Base-by-base conservation (phyloP, 2,797 vertebrate species). In the Phaenicophaeus curvirostris region DNA sequence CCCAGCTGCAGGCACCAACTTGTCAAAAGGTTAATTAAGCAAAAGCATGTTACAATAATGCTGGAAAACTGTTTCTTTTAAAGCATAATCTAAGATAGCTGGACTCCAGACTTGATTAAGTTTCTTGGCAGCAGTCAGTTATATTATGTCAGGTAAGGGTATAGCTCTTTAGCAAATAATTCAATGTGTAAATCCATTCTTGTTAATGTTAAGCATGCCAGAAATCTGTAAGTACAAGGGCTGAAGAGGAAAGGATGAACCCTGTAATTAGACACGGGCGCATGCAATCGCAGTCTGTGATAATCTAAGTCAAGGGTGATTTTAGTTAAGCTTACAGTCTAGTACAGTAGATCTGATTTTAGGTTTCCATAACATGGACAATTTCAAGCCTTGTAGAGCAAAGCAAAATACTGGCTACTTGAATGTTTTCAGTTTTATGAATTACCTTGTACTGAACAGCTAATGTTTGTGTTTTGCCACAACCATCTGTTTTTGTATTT, bases 401-500 rank as follows among this genome's bases (percentile, higher is more conserved):
- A 90, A 90, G 53, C 57, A 67, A 88, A 95, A 31, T 8, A 55
- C 41, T 87, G 89, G 23, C 86, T 83, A 91, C 51, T 96, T 93
- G 27, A 95, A 76, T 80, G 54, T 76, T 94, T 93, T 65, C 66
- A 62, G n/a, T 65, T 93, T 90, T 94, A 74, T 85, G 91, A 96
- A 95, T 96, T 95, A 97, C 74, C 94, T 95, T 94, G 48, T 88
- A 81, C 57, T 82, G 92, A 95, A 89, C 51, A 96, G 62, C 69
- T 95, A 72, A 92, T 95, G 62, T 93, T 96, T 96, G 62, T 89
- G 81, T 90, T 96, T 78, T 77, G 87, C 88, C 94, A 78, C 62
- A 85, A 33, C 95, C 95, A 96, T 95, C 83, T 92, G 86, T 72
- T 96, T 97, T 95, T 94, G n/a, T 94, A 89, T 30, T 87, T 92